These are phyloP conservation scores for Natator depressus DNA, from an alignment of 2,113 vertebrate species.

Conservation along the genomic window DNA sequence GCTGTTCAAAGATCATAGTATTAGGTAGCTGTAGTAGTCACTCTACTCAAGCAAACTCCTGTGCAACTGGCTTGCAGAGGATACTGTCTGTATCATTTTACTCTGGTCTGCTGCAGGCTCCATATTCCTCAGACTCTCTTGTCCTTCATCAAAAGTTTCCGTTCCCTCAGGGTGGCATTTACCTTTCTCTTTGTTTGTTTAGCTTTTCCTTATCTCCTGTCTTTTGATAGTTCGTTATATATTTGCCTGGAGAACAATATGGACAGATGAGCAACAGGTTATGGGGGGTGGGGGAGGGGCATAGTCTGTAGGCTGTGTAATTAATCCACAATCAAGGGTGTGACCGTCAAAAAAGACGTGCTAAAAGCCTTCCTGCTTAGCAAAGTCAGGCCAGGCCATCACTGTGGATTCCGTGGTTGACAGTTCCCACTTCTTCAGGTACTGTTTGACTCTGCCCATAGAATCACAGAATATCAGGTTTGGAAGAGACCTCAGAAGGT, in stretches of 20 bases:
- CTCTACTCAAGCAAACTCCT: background rate
- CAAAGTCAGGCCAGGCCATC: background rate
- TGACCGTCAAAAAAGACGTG: background rate
- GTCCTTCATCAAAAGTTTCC: background rate
- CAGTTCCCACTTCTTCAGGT: background rate
- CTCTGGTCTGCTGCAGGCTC: background rate
- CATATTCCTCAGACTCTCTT: background rate
- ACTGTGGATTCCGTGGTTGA: background rate
- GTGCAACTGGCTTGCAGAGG: background rate
- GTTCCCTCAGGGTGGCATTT: background rate
- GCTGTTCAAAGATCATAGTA: background rate
- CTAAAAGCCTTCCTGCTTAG: background rate
- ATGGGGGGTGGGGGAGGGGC: background rate
- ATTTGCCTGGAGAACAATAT: background rate
- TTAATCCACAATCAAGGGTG: background rate
- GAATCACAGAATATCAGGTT: no score
- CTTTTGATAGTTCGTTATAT: background rate
- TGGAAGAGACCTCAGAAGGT: no score
- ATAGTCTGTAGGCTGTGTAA: background rate
- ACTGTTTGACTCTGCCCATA: background rate
- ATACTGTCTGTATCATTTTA: background rate
- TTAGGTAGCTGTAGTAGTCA: background rate
- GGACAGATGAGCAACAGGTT: background rate
- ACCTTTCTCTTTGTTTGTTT: background rate
- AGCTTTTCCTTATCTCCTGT: background rate